Evolutionary conservation across 2,888 invertebrate species (phyloP).

Genomic region (Beris chalybata): DNA sequence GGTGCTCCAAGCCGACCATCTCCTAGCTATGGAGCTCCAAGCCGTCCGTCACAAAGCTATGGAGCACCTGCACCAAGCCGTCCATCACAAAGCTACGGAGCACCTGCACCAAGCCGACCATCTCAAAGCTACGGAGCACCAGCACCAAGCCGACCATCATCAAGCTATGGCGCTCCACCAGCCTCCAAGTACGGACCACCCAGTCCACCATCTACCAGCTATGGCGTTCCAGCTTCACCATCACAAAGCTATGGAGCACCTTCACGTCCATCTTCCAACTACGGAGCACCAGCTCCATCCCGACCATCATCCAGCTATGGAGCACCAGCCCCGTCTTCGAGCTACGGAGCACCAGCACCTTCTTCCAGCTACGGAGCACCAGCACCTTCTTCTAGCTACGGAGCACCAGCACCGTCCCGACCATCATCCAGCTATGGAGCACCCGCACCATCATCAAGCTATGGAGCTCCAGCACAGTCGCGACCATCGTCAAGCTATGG

Average conservation of each 20-base stretch:
- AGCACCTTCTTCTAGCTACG: constrained; percentile 48
- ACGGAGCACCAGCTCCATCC: constrained; percentile 44
- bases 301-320: constrained; percentile 60
- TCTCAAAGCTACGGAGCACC: constrained; percentile 54
- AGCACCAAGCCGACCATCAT: constrained; percentile 57
- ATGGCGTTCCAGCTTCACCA: constrained; percentile 62
- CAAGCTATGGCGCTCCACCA: constrained; percentile 51
- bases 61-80: constrained; percentile 47
- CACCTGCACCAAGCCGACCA: constrained; percentile 46
- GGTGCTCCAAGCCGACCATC: constrained; percentile 47
- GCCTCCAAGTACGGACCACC: constrained; percentile 51
- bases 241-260: constrained; percentile 56
- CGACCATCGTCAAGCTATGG: constrained; percentile 48
- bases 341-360: constrained; percentile 58
- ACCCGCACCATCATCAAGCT: constrained; percentile 44
- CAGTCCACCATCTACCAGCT: constrained; percentile 60
- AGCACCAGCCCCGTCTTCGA: constrained; percentile 57
- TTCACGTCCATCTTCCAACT: constrained; percentile 47
- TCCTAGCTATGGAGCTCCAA: constrained; percentile 46
- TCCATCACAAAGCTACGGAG: constrained; percentile 43
- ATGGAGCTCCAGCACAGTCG: constrained; percentile 54
- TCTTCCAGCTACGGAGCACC: constrained; percentile 58
- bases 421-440: constrained; percentile 50
- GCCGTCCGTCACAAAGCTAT: constrained; percentile 46
- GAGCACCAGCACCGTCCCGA: constrained; percentile 50